Conservation (phyloP, 2,797 vertebrate species). For the Sebastes elongatus region DNA sequence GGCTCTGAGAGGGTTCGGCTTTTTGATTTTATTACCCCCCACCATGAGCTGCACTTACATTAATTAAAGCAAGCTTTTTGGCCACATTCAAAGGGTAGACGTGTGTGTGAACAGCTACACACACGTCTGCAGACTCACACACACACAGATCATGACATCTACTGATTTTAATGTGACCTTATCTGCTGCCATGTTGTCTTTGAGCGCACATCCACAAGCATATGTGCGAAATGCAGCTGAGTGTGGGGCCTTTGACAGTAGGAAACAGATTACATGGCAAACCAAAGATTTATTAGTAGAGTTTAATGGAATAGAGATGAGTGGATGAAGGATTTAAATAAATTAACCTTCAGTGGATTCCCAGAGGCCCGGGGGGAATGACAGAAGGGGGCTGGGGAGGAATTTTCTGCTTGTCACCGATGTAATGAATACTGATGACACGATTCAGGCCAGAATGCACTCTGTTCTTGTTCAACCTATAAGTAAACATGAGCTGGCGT, state of each 20-base stretch:
- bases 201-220: constrained; percentile 19
- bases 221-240: constrained; percentile 41
- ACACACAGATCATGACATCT: constrained; percentile 11
- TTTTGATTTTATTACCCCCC: constrained; percentile 57
- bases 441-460: constrained; percentile 64
- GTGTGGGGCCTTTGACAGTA: constrained; percentile 64
- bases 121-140: not conserved
- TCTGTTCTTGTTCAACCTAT: constrained; percentile 63
- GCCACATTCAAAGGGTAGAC: constrained; percentile 51
- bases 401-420: constrained; percentile 81
- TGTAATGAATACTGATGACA: constrained; percentile 85
- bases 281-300: constrained; percentile 89
- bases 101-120: constrained; percentile 7
- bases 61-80: constrained; percentile 60
- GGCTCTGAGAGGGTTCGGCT: constrained; percentile 40
- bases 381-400: constrained; percentile 75
- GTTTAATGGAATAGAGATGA: constrained; percentile 89
- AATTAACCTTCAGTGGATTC: constrained; percentile 90
- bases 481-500: constrained; percentile 49
- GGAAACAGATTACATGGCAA: constrained; percentile 87
- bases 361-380: constrained; percentile 76
- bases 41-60: constrained; percentile 46
- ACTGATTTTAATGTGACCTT: constrained; percentile 61
- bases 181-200: constrained; percentile 53
- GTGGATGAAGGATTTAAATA: constrained; percentile 88